phyloP scores from a whole-genome alignment of 2,888 invertebrate genomes.

The Drosophila rellima region DNA sequence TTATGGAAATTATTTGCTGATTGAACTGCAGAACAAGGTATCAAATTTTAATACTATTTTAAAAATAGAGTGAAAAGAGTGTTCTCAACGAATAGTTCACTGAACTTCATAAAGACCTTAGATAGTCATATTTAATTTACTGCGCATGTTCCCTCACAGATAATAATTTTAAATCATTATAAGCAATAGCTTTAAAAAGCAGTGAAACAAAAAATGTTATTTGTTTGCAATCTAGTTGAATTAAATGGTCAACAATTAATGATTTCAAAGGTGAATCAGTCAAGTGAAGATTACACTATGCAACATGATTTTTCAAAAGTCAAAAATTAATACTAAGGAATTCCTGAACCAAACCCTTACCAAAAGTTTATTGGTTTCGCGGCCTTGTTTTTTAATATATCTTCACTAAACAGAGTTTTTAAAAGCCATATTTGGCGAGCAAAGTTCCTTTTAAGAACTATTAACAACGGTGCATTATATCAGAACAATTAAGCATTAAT shows the following conservation, averaged over 20 bases:
- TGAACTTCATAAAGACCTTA: background rate
- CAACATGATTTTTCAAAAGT: background rate
- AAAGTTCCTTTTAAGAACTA: background rate
- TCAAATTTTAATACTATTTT: too few relatives aligned
- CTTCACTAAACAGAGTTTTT: too few relatives aligned
- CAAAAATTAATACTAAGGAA: too few relatives aligned
- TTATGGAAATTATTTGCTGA: background rate
- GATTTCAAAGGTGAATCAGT: background rate
- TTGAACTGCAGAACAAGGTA: too few relatives aligned
- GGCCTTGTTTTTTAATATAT: too few relatives aligned
- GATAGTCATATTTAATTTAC: background rate
- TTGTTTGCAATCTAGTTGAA: constrained; percentile 10
- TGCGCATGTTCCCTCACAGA: constrained; percentile 4
- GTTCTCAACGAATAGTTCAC: background rate
- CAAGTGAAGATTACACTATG: constrained; percentile 1
- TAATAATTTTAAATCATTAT: constrained; percentile 5
- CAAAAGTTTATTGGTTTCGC: too few relatives aligned
- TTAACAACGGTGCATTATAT: background rate
- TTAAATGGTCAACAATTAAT: constrained; percentile 20
- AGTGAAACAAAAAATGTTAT: constrained; percentile 12
- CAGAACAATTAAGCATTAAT: background rate
- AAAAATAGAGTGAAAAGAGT: too few relatives aligned
- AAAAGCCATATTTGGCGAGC: background rate
- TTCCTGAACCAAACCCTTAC: too few relatives aligned
- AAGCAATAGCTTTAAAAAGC: background rate